phyloP scores from a whole-genome alignment of 2,888 invertebrate species.

The Chorisops tibialis region DNA sequence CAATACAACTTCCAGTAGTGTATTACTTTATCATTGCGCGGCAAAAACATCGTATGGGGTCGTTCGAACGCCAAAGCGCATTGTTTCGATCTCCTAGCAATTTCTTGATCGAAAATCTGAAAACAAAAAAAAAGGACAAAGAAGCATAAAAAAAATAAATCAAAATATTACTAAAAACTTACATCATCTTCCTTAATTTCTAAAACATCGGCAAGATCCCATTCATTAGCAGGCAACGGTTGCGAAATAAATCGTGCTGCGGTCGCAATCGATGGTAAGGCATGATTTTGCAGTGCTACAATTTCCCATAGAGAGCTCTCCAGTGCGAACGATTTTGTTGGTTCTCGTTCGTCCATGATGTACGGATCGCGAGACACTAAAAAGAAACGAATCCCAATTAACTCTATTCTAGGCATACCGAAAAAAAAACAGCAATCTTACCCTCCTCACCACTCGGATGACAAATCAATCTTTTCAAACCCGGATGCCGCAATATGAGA shows the following conservation, averaged over 20 bases:
- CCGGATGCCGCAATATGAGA: slow-evolving; percentile 79
- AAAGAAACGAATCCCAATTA: slow-evolving; percentile 26
- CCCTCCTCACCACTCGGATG: slow-evolving; percentile 53
- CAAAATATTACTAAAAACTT: slow-evolving; percentile 41
- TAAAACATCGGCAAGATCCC: slow-evolving; percentile 64
- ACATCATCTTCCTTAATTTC: slow-evolving; percentile 64
- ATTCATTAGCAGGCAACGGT: slow-evolving; percentile 65
- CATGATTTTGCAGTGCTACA: slow-evolving; percentile 70
- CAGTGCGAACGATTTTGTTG: slow-evolving; percentile 73
- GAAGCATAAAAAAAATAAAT: background rate
- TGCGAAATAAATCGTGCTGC: slow-evolving; percentile 70
- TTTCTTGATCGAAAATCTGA: slow-evolving; percentile 74
- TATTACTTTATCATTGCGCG: slow-evolving; percentile 62
- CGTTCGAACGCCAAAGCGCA: slow-evolving; percentile 74
- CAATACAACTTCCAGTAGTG: slow-evolving; percentile 63
- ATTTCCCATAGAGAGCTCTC: slow-evolving; percentile 94
- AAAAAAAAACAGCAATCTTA: slow-evolving; percentile 31
- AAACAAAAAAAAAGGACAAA: background rate
- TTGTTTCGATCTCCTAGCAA: slow-evolving; percentile 69
- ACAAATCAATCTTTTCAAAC: slow-evolving; percentile 66
- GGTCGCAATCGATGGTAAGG: slow-evolving; percentile 66
- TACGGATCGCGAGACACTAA: slow-evolving; percentile 68
- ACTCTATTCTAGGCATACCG: background rate
- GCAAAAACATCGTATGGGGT: slow-evolving; percentile 61
- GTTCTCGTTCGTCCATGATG: slow-evolving; percentile 76